A percentile compares a stretch with the other conserved stretches of the same genome.
phyloP scores from a whole-genome alignment of 2,113 vertebrate genomes.

The Neomonachus schauinslandi region DNA sequence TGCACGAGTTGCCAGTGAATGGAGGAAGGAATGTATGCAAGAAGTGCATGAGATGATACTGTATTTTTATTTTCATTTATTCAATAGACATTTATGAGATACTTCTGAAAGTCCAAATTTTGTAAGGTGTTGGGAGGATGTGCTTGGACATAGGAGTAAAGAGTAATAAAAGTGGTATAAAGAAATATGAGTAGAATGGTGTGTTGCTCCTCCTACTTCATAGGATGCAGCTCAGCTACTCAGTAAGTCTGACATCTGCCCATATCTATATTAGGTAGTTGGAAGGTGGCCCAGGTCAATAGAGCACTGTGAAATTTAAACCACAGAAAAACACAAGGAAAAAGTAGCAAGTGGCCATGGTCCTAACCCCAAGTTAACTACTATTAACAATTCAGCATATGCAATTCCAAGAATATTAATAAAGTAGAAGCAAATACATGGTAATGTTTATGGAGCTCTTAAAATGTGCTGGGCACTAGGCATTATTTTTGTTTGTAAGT shows the following conservation, averaged over 20 bases:
- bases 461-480: not conserved
- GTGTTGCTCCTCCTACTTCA: not conserved
- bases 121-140: not conserved
- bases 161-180: not conserved
- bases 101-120: not conserved
- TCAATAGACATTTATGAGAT: not conserved
- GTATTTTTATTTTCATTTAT: slow-evolving; percentile 20
- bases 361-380: not conserved
- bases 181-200: not conserved
- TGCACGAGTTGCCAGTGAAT: not conserved
- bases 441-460: not conserved
- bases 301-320: not conserved
- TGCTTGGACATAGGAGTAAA: not conserved
- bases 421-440: not conserved
- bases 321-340: not conserved
- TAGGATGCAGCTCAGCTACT: not conserved
- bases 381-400: not conserved
- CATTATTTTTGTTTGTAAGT: not conserved
- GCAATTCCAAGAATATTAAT: not conserved
- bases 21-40: not conserved
- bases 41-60: not conserved
- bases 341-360: not conserved
- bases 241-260: not conserved
- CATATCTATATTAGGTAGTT: not conserved
- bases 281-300: not conserved